Evolutionary conservation across 2,113 vertebrate genomes (phyloP), one percentile per base, ranked within the genome.

Genomic region (Sceloporus tristichus): DNA sequence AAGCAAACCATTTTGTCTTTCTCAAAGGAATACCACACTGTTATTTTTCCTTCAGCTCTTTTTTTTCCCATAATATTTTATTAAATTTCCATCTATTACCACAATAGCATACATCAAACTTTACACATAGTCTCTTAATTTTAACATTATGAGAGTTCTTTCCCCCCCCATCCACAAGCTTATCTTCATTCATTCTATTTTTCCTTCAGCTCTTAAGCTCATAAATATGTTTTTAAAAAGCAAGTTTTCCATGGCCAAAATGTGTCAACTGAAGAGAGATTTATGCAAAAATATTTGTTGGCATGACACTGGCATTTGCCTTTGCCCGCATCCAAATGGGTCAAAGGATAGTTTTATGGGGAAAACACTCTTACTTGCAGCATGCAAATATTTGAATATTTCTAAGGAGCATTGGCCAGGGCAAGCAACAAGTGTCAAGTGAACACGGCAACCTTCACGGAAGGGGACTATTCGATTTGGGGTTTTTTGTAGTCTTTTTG

Each of bases 381-480:
- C 29, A 42, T 88, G 23, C 25, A 54, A 84, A 78, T n/a, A 21
- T 76, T 65, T 73, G 71, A 87, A 62, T 82, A 73, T n/a, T 13
- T 3, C 70, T 75, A 82, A 83, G 13, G 65, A 68, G 48, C 23
- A 29, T 70, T 62, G 38, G 73, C 62, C 16, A 65, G 34, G 38
- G 66, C 65, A 56, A 56, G 19, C 3, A 83, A 38, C 81, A 83
- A 88, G 81, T 68, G 80, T 88, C 84, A 85, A 66, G 40, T 53
- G 40, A 68, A 27, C 75, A 79, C 78, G 75, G 78, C 59, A 86
- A 59, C 18, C 40, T 68, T 84, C 62, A 42, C 19, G 25, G 65
- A 70, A 8, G 34, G 23, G 9, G 29, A 68, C 81, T n/a, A 48
- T 88, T 83, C 9, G 54, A 42, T 88, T 83, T 5, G 54, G 81